These are phyloP conservation scores for Papilio helenus DNA, from an alignment of 1,140 invertebrate species.

Conservation along the genomic window DNA sequence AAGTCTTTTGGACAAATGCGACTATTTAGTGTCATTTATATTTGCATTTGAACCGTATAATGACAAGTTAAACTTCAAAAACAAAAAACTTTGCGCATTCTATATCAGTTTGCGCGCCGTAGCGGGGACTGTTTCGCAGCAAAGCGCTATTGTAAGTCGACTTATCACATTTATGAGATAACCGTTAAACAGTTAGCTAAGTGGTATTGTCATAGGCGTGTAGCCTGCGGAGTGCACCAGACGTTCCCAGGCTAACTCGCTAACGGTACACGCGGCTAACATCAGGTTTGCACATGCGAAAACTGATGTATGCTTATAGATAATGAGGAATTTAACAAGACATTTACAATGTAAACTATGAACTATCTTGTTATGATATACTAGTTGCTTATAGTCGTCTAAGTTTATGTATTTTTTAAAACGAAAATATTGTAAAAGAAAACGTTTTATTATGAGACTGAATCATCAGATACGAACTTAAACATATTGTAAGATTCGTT, in stretches of 20 bases:
- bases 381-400: not conserved
- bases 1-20: not conserved
- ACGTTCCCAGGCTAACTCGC: constrained; percentile 19
- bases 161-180: constrained; percentile 28
- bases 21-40: not conserved
- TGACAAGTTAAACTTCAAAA: constrained; percentile 8
- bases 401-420: not conserved
- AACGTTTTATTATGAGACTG: too few relatives aligned
- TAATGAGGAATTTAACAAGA: not conserved
- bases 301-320: not conserved
- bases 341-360: constrained; percentile 13
- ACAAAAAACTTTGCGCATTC: not conserved
- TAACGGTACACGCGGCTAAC: constrained; percentile 4
- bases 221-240: not conserved
- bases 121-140: not conserved
- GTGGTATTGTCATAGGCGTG: not conserved
- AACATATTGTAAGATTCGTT: not conserved
- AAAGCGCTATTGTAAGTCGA: not conserved
- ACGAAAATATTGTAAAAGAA: not conserved
- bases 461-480: not conserved
- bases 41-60: not conserved
- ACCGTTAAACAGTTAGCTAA: constrained; percentile 21
- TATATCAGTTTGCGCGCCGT: not conserved
- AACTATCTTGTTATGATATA: not conserved
- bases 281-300: constrained; percentile 22